Conservation (phyloP, 2,113 vertebrate species). For the Tapirus terrestris region DNA sequence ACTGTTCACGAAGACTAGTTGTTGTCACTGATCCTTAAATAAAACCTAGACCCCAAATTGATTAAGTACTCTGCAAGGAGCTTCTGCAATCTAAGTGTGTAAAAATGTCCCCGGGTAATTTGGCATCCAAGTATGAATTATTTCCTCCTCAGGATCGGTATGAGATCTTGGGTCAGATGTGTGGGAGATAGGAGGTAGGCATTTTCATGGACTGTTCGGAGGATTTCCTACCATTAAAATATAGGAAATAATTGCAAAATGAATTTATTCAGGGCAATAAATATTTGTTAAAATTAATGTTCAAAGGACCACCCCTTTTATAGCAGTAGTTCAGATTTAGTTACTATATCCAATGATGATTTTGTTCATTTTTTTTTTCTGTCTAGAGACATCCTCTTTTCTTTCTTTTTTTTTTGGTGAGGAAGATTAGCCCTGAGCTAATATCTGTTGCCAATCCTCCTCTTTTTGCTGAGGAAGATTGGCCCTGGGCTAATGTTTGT, state of each 20-base stretch:
- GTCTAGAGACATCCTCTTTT: not conserved
- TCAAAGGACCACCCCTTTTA: not conserved
- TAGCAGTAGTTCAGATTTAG: not conserved
- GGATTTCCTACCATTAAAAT: not conserved
- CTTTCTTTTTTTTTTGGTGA: no score
- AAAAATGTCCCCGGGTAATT: not conserved
- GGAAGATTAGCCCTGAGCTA: no score
- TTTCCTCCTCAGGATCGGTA: not conserved
- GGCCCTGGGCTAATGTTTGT: no score
- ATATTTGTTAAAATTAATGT: not conserved
- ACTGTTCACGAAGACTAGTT: not conserved
- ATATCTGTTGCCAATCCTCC: no score
- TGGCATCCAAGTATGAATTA: not conserved
- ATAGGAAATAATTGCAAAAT: not conserved
- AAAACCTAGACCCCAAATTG: not conserved
- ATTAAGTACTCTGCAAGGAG: not conserved
- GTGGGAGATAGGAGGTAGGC: not conserved
- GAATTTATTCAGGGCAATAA: not conserved
- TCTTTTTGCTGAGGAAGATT: no score
- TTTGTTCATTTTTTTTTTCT: not conserved
- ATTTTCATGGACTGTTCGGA: not conserved
- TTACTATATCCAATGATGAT: accelerated
- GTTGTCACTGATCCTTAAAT: not conserved
- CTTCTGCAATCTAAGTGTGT: not conserved
- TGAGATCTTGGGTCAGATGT: not conserved